Conservation (phyloP, 1,140 invertebrate genomes). For the Dendroctonus ponderosae region DNA sequence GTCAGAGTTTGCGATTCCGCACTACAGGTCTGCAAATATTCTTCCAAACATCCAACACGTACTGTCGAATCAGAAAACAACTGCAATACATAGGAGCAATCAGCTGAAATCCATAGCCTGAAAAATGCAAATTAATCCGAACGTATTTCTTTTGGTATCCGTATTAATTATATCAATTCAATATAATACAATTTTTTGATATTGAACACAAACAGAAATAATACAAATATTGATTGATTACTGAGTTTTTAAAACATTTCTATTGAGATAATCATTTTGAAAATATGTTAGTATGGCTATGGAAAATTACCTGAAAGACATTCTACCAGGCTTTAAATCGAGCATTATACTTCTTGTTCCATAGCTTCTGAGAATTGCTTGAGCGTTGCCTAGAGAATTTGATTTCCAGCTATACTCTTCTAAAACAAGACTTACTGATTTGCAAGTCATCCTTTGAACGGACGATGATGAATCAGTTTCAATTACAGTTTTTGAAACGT, state of each 20-base stretch:
- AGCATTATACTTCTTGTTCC: slow-evolving; percentile 42
- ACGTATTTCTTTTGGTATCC: no score
- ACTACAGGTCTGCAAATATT: slow-evolving; percentile 44
- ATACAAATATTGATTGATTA: no score
- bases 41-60: slow-evolving; percentile 41
- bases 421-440: slow-evolving; percentile 35
- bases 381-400: slow-evolving; percentile 20
- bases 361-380: slow-evolving; percentile 37
- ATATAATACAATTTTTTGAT: no score
- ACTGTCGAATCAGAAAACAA: slow-evolving; percentile 46
- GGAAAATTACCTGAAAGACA: slow-evolving; percentile 23
- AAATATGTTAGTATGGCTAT: background rate
- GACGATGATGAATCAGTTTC: no score
- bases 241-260: no score
- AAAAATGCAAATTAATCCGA: slow-evolving; percentile 24
- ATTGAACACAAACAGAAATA: no score
- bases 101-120: slow-evolving; percentile 43
- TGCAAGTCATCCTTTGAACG: background rate
- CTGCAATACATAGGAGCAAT: slow-evolving; percentile 36
- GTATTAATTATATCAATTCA: no score
- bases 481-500: background rate
- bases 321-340: slow-evolving; percentile 44
- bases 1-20: slow-evolving; percentile 38
- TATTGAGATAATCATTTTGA: background rate
- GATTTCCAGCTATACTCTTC: slow-evolving; percentile 41